Conservation (phyloP, 2,888 invertebrate genomes). For the Apamea monoglypha region DNA sequence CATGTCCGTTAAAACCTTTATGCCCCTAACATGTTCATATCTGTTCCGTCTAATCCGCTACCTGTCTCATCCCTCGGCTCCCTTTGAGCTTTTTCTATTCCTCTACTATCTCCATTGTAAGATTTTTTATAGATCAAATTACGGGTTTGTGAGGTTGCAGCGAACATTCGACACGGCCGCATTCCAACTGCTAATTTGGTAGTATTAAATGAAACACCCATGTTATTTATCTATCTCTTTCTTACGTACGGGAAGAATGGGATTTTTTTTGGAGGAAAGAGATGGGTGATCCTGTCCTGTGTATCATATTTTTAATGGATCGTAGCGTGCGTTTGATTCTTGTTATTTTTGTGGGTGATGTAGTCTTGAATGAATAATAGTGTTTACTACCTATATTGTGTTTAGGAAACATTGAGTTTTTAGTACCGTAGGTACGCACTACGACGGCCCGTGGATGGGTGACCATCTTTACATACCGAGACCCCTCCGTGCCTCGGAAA, state of each 20-base stretch:
- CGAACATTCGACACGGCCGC: conserved; percentile 85
- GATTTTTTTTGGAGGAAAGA: conserved; percentile 42
- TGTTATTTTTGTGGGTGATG: conserved; percentile 54
- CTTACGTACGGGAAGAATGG: neutral
- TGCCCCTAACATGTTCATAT: conserved; percentile 67
- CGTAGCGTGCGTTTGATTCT: conserved; percentile 66
- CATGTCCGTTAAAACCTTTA: conserved; percentile 61
- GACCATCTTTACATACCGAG: no score
- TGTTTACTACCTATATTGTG: conserved; percentile 24
- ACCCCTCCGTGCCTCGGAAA: no score
- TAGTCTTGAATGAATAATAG: conserved; percentile 57
- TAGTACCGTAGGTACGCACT: conserved; percentile 19
- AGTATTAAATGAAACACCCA: conserved; percentile 75
- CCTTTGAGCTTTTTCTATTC: conserved; percentile 80
- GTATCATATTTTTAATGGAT: conserved; percentile 68
- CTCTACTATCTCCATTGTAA: conserved; percentile 77
- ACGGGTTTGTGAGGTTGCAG: conserved; percentile 86
- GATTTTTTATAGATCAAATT: conserved; percentile 86
- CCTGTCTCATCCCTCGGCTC: conserved; percentile 86
- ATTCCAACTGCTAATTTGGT: conserved; percentile 88
- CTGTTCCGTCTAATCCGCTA: conserved; percentile 79
- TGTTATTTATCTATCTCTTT: conserved; percentile 63
- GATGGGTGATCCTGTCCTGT: conserved; percentile 49
- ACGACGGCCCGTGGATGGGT: no score
- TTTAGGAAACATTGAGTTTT: conserved; percentile 17